phyloP scores from a whole-genome alignment of 2,797 vertebrate species.

The Pogonophryne albipinna region DNA sequence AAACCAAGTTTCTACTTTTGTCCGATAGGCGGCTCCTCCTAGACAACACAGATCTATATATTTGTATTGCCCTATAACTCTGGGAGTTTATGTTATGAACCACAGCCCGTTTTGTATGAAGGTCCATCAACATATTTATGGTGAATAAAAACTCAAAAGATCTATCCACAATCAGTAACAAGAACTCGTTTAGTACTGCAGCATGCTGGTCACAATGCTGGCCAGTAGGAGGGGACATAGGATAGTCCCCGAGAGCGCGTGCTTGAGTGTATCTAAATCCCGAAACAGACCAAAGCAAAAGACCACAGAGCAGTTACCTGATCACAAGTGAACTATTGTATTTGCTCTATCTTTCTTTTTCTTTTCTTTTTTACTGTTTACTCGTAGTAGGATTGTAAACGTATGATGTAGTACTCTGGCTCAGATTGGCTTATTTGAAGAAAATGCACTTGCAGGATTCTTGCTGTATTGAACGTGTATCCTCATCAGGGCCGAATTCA shows the following conservation, averaged over 20 bases:
- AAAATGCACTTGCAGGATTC: no score
- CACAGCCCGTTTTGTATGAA: not conserved
- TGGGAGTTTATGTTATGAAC: not conserved
- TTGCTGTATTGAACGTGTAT: no score
- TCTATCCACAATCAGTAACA: not conserved
- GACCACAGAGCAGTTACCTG: slow-evolving; percentile 44
- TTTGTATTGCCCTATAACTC: not conserved
- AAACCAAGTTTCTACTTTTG: slow-evolving; percentile 24
- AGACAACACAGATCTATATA: not conserved
- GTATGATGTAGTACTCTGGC: no score
- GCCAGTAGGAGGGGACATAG: slow-evolving; percentile 71
- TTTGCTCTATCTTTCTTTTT: not conserved
- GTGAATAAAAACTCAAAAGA: not conserved
- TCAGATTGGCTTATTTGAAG: no score
- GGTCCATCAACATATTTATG: not conserved
- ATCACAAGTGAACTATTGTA: not conserved
- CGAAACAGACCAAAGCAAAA: slow-evolving; percentile 66
- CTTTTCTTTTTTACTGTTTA: not conserved
- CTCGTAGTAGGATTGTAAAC: no score
- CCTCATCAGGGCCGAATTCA: no score
- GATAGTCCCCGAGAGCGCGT: slow-evolving; percentile 33
- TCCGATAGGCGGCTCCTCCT: slow-evolving; percentile 6
- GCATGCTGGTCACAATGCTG: not conserved
- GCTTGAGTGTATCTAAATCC: slow-evolving; percentile 20
- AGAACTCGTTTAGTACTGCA: not conserved